Base-by-base conservation (phyloP, 2,113 vertebrate species). In the Vireo altiloquus region DNA sequence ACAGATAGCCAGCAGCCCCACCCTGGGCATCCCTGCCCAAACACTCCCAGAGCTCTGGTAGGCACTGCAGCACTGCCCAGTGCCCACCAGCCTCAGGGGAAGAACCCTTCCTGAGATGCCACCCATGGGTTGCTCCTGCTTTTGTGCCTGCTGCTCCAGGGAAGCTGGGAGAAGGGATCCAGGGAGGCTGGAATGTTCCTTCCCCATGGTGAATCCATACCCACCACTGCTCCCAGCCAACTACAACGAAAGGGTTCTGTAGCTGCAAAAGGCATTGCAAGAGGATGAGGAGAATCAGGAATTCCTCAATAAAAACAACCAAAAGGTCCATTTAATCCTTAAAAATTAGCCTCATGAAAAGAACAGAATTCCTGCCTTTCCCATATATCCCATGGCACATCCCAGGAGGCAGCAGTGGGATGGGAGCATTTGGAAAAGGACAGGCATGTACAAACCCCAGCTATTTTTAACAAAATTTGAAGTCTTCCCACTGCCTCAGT, bases 201-300 rank as follows among this genome's bases (percentile, higher is more conserved):
- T 12, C 25, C 56, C 47, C 1, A 0, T 11, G 7, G 13, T 0
- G 3, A 59, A 33, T 19, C 39, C 57, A 28, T 0, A 31, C 1
- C 3, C 37, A 20, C 13, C 6, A 6, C 3, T 69, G 15, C 61
- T 21, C 18, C 5, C 9, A 40, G 19, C 25, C 40, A 33, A 0
- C 23, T 8, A 15, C 39, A 11, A 9, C 6, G 5, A 35, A 30
- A 10, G 8, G 35, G 15, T 0, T 9, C 27, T 17, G 40, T 0
- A 28, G 8, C 47, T 24, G n/a, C 35, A n/a, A 35, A 46, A 70
- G 30, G 11, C 42, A 27, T 2, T 4, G 47, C 27, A 22, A 52
- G n/a, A 31, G 9, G 15, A 31, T 33, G 30, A 68, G 20, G 22
- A 80, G 8, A 71, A 63, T 2, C 4, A 0, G 35, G 27, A 59